These are phyloP conservation scores for Xiphorhynchus erythropygius DNA, from an alignment of 2,797 vertebrate genomes.

Conservation along the genomic window DNA sequence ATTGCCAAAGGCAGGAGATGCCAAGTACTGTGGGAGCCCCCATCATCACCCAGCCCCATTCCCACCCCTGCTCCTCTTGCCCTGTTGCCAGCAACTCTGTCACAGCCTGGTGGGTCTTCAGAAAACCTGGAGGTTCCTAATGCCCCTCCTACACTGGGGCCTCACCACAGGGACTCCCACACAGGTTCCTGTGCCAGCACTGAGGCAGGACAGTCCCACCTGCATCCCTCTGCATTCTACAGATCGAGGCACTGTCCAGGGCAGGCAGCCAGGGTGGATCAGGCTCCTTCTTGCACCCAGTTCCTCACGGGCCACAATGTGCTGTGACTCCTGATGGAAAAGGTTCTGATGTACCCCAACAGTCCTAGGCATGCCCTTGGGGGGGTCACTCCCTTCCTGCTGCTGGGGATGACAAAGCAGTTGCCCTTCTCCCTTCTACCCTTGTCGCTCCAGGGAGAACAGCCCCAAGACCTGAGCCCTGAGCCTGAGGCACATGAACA, in stretches of 20 bases:
- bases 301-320: background rate
- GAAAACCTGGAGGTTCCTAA: background rate
- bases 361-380: background rate
- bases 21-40: accelerated
- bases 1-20: background rate
- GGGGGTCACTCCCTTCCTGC: background rate
- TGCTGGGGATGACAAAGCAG: background rate
- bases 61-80: background rate
- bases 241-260: background rate
- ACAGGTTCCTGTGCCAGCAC: background rate
- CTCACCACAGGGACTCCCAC: background rate
- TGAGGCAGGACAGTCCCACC: background rate
- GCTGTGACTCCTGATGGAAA: background rate
- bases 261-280: background rate
- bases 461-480: background rate
- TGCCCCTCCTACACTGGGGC: background rate
- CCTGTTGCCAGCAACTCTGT: background rate
- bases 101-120: background rate
- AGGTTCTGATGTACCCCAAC: background rate
- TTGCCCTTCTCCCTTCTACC: background rate
- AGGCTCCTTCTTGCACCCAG: background rate
- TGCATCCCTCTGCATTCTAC: background rate
- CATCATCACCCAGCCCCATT: background rate
- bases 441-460: background rate
- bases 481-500: background rate